phyloP scores from a whole-genome alignment of 92 coral and sea anemone species.

The Zoanthus sansibaricus region DNA sequence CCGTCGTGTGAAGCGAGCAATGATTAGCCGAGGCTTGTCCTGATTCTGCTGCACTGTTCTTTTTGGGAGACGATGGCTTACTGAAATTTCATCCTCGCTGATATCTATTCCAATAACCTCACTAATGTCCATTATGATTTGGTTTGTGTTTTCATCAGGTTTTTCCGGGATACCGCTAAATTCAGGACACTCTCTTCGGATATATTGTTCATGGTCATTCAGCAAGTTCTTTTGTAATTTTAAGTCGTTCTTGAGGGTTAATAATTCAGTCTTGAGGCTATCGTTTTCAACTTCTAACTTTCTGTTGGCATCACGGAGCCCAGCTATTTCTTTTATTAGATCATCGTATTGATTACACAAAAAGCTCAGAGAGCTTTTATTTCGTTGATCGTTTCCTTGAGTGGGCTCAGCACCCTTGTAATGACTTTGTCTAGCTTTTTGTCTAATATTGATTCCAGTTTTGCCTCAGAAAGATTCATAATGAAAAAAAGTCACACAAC shows the following conservation, averaged over 20 bases:
- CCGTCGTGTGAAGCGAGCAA: constrained; percentile 7
- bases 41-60: constrained; percentile 9
- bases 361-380: constrained; percentile 7
- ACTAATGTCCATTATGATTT: constrained; percentile 5
- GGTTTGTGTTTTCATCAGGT: constrained; percentile 4
- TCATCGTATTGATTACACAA: background rate
- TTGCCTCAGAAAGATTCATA: no score
- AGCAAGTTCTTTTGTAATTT: background rate
- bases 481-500: no score
- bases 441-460: no score
- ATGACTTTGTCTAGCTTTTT: no score
- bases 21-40: background rate
- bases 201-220: constrained; percentile 6
- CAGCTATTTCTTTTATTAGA: constrained; percentile 6
- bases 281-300: background rate
- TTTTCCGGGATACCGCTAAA: constrained; percentile 7
- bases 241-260: constrained; percentile 3
- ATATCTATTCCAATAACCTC: background rate
- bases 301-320: background rate
- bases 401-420: no score
- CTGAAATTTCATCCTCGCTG: constrained; percentile 3
- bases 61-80: constrained; percentile 12
- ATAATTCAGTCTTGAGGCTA: constrained; percentile 3
- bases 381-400: no score
- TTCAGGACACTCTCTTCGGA: background rate